A percentile compares a stretch with the other conserved stretches of the same genome.
Conservation (phyloP, 2,797 vertebrate genomes). For the Spea hammondii region DNA sequence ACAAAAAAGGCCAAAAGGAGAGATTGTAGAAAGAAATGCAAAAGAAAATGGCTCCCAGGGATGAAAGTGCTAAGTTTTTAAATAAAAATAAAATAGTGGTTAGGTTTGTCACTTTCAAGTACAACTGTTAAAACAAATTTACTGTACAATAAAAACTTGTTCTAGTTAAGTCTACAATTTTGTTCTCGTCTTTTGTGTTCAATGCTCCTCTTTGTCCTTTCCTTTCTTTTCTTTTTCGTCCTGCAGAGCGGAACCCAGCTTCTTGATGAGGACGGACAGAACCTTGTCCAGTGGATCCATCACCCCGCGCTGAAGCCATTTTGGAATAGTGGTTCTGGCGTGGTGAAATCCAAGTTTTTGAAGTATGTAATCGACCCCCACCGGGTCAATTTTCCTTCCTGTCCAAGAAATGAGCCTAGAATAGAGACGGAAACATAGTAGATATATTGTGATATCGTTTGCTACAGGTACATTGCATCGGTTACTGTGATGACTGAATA, state of each 20-base stretch:
- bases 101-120: conserved; percentile 56
- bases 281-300: conserved; percentile 99
- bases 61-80: conserved; percentile 35
- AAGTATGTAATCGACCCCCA: conserved; percentile 97
- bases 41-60: conserved; percentile 13
- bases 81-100: conserved; percentile 62
- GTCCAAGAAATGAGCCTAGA: conserved; percentile 97
- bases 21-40: conserved; percentile 55
- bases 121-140: conserved; percentile 61
- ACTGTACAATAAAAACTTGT: conserved; percentile 63
- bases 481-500: too few species aligned
- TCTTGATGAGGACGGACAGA: conserved; percentile 94
- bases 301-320: conserved; percentile 97
- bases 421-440: conserved; percentile 21
- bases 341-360: conserved; percentile 98
- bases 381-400: conserved; percentile 95
- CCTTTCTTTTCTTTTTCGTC: conserved; percentile 95
- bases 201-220: conserved; percentile 92
- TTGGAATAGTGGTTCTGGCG: conserved; percentile 97
- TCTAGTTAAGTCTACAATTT: conserved; percentile 26
- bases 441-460: not conserved
- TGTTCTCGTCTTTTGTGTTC: conserved; percentile 59
- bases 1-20: conserved; percentile 12
- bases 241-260: conserved; percentile 91
- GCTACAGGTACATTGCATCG: too few species aligned